Evolutionary conservation across 2,888 invertebrate species (phyloP).

Genomic region (Athalia circularis): DNA sequence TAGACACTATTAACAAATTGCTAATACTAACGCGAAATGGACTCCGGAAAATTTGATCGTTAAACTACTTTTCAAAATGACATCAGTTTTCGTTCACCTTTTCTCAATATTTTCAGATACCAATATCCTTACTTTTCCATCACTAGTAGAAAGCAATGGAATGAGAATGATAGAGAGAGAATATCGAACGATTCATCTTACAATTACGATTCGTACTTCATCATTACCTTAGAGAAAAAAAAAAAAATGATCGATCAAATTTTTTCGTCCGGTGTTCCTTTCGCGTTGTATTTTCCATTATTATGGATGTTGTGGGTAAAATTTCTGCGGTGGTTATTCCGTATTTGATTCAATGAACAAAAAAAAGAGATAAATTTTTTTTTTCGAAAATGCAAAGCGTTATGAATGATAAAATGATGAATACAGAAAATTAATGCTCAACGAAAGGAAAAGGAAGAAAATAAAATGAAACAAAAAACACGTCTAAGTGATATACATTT

Average conservation of each 20-base stretch:
- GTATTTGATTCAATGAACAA: constrained; percentile 16
- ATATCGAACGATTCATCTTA: background rate
- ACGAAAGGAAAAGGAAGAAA: constrained; percentile 27
- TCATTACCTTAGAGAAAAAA: background rate
- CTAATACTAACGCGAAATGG: constrained; percentile 35
- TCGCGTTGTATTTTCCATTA: constrained; percentile 40
- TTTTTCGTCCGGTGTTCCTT: constrained; percentile 5
- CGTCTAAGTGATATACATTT: background rate
- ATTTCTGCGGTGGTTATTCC: constrained; percentile 15
- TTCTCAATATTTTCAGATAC: too few relatives aligned
- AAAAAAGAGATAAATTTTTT: background rate
- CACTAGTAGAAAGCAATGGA: background rate
- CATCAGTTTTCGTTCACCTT: background rate
- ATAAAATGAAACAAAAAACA: too few relatives aligned
- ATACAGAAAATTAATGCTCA: constrained; percentile 58
- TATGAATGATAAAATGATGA: constrained; percentile 50
- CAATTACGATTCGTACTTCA: background rate
- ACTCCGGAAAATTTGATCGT: constrained; percentile 22
- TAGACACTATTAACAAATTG: constrained; percentile 54
- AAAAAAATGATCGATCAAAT: background rate
- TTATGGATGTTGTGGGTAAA: constrained; percentile 45
- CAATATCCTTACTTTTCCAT: background rate
- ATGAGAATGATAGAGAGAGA: background rate
- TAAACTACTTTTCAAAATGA: background rate
- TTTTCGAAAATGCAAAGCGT: constrained; percentile 46